Conservation (phyloP, 2,888 invertebrate species). For the Pammene fasciana region DNA sequence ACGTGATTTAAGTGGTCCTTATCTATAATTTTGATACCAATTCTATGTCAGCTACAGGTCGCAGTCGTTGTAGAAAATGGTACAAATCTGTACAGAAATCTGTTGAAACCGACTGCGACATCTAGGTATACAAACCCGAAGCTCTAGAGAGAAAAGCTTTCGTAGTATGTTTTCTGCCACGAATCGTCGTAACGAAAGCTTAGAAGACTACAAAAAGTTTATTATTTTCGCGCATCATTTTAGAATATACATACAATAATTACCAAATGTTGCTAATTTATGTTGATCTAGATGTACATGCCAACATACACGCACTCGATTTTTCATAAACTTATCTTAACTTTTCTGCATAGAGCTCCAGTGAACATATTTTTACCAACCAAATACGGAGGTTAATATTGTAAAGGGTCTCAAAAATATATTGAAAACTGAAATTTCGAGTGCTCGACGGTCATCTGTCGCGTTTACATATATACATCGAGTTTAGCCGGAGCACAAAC, state of each 20-base stretch:
- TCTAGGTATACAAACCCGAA: slow-evolving; percentile 15
- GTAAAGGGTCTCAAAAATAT: slow-evolving; percentile 74
- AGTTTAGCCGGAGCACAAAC: slow-evolving; percentile 29
- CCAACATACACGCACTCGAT: no score
- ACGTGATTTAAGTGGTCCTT: slow-evolving; percentile 47
- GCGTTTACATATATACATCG: slow-evolving; percentile 39
- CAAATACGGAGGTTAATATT: slow-evolving; percentile 52
- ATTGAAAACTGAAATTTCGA: slow-evolving; percentile 50
- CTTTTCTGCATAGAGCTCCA: slow-evolving; percentile 6
- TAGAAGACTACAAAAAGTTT: not conserved
- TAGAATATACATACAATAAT: not conserved
- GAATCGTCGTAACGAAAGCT: not conserved
- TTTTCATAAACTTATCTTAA: not conserved
- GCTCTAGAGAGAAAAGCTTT: slow-evolving; percentile 7
- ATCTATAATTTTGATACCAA: slow-evolving; percentile 45
- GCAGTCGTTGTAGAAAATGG: slow-evolving; percentile 27
- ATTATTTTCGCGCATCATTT: no score
- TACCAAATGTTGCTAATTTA: no score
- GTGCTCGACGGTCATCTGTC: slow-evolving; percentile 35
- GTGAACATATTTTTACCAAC: slow-evolving; percentile 20
- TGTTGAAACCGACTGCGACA: slow-evolving; percentile 11
- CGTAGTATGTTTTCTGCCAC: not conserved
- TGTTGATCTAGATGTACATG: no score
- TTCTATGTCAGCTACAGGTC: slow-evolving; percentile 31
- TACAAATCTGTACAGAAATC: slow-evolving; percentile 22